Evolutionary conservation across 1,140 invertebrate species (phyloP).

Genomic region (Myzus persicae): DNA sequence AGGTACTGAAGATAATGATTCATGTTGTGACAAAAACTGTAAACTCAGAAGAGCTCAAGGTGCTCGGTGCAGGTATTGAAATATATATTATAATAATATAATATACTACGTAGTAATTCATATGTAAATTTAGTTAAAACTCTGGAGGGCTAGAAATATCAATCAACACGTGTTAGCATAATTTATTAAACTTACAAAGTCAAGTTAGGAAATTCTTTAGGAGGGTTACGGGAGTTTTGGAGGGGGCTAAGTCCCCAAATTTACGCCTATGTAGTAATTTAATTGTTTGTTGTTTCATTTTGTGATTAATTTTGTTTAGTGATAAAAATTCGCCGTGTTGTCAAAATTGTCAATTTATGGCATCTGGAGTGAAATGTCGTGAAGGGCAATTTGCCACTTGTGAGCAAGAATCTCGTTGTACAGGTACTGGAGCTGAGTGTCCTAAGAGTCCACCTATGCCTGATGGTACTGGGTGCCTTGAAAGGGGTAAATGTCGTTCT

Average conservation of each 20-base stretch:
- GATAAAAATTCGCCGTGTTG: slow-evolving; percentile 96
- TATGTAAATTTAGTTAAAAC: no score
- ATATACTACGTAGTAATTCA: neutral
- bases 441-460: slow-evolving; percentile 85
- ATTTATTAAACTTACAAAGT: no score
- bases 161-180: no score
- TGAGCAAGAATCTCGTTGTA: slow-evolving; percentile 84
- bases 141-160: no score
- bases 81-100: neutral
- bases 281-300: neutral
- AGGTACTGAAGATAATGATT: slow-evolving; percentile 89
- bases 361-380: slow-evolving; percentile 80
- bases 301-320: slow-evolving; percentile 67
- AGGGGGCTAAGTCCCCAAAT: no score
- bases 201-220: no score
- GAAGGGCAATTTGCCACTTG: slow-evolving; percentile 89
- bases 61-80: slow-evolving; percentile 79
- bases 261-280: neutral
- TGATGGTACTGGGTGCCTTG: slow-evolving; percentile 85
- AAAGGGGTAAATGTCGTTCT: slow-evolving; percentile 83
- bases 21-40: slow-evolving; percentile 92
- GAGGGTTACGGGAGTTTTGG: no score
- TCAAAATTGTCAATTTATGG: slow-evolving; percentile 85
- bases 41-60: slow-evolving; percentile 80
- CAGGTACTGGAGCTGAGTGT: slow-evolving; percentile 76